Conservation (phyloP, 1,140 invertebrate species). For the Panagrolaimus sp. region DNA sequence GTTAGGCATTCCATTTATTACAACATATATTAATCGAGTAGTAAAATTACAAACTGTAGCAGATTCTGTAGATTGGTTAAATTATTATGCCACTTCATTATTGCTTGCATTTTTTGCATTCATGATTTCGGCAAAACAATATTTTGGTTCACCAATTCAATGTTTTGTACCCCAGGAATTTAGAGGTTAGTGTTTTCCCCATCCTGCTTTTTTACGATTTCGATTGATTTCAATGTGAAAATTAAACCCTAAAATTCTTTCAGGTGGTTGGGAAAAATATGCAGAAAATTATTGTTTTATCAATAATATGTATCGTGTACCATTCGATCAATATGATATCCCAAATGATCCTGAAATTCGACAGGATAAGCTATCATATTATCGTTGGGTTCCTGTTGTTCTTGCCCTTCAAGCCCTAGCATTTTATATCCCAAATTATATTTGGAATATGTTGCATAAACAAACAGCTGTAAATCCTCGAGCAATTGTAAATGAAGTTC, state of each 20-base stretch:
- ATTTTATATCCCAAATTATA: conserved; percentile 48
- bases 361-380: conserved; percentile 47
- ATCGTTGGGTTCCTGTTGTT: conserved; percentile 55
- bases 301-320: conserved; percentile 50
- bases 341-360: conserved; percentile 30
- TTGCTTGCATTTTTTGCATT: conserved; percentile 48
- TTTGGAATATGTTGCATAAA: conserved; percentile 55
- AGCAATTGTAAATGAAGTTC: conserved; percentile 31
- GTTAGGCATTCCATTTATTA: conserved; percentile 42
- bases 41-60: conserved; percentile 47
- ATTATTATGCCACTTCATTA: conserved; percentile 55
- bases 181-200: conserved; percentile 19
- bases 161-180: conserved; percentile 56
- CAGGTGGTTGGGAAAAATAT: conserved; percentile 51
- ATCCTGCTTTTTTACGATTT: background rate
- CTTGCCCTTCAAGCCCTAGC: conserved; percentile 46
- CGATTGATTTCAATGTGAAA: too few relatives aligned
- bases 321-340: conserved; percentile 38
- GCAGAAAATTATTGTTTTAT: conserved; percentile 53
- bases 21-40: conserved; percentile 35
- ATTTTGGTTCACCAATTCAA: conserved; percentile 56
- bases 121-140: conserved; percentile 53
- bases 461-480: conserved; percentile 53
- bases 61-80: conserved; percentile 53
- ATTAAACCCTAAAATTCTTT: conserved; percentile 7